These are phyloP conservation scores for Hepsetus odoe DNA, from an alignment of 2,113 vertebrate genomes.

Conservation along the genomic window DNA sequence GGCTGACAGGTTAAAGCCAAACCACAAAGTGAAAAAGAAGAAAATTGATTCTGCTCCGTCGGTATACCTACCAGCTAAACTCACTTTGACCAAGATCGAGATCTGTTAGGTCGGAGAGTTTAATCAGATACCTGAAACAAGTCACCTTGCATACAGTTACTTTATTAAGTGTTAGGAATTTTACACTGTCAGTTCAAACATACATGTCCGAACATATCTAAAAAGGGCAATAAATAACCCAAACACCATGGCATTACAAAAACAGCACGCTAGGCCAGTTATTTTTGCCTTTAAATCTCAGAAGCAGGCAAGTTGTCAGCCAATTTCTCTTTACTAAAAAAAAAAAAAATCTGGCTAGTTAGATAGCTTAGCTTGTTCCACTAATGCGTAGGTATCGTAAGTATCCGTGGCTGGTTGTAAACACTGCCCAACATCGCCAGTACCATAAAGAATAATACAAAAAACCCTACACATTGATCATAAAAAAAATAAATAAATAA, in stretches of 20 bases:
- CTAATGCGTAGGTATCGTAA: neutral
- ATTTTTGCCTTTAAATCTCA: neutral
- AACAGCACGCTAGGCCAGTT: neutral
- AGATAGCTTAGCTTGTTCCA: neutral
- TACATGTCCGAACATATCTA: too few species aligned
- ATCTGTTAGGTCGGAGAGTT: too few species aligned
- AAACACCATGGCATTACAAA: neutral
- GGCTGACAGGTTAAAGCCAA: neutral
- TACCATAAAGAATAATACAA: neutral
- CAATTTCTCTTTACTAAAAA: too few species aligned
- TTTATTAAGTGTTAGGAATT: too few species aligned
- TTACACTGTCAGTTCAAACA: too few species aligned
- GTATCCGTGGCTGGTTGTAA: neutral
- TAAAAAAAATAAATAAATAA: neutral
- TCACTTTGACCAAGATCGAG: too few species aligned
- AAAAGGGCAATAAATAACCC: neutral
- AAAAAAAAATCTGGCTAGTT: constrained; percentile 11
- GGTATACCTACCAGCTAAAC: too few species aligned
- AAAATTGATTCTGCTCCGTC: neutral
- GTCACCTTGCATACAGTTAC: too few species aligned
- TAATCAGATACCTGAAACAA: too few species aligned
- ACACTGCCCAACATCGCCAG: neutral
- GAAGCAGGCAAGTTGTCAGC: too few species aligned
- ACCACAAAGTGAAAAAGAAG: neutral
- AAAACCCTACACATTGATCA: neutral